A percentile compares a stretch with the other conserved stretches of the same genome.
Conservation (phyloP, 2,797 vertebrate genomes). For the Halcyon smyrnensis region DNA sequence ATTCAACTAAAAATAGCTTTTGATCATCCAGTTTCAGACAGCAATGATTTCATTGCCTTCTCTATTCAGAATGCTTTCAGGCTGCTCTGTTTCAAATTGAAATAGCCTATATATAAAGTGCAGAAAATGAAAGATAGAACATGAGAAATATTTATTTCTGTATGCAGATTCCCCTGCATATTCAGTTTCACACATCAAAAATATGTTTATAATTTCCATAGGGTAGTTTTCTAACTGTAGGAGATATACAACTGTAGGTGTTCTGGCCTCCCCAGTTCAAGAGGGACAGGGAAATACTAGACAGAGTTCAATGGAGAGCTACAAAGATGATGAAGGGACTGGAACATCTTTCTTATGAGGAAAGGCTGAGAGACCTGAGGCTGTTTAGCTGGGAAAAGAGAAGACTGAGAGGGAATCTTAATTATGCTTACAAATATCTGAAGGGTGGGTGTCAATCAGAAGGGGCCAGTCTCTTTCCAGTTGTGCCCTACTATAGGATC, state of each 20-base stretch:
- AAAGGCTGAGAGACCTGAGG: too few relatives aligned
- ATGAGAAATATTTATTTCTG: not conserved
- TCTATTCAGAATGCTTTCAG: not conserved
- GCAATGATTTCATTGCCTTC: not conserved
- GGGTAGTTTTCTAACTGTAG: not conserved
- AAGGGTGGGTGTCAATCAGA: too few relatives aligned
- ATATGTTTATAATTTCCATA: not conserved
- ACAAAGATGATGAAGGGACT: too few relatives aligned
- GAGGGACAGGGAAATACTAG: too few relatives aligned
- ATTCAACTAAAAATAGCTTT: not conserved
- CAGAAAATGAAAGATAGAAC: not conserved
- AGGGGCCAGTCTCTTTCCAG: too few relatives aligned
- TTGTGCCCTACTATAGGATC: too few relatives aligned
- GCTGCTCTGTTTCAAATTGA: not conserved
- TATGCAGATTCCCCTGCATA: not conserved
- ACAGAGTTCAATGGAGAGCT: too few relatives aligned
- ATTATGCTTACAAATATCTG: too few relatives aligned
- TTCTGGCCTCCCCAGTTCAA: too few relatives aligned
- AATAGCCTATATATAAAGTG: not conserved
- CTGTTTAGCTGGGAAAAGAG: too few relatives aligned
- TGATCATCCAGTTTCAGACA: not conserved
- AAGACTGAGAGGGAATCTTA: too few relatives aligned
- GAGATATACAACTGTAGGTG: not conserved
- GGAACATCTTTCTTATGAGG: too few relatives aligned
- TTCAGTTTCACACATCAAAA: not conserved